Evolutionary conservation across 2,888 invertebrate species (phyloP).

Genomic region (Gibbula magus): DNA sequence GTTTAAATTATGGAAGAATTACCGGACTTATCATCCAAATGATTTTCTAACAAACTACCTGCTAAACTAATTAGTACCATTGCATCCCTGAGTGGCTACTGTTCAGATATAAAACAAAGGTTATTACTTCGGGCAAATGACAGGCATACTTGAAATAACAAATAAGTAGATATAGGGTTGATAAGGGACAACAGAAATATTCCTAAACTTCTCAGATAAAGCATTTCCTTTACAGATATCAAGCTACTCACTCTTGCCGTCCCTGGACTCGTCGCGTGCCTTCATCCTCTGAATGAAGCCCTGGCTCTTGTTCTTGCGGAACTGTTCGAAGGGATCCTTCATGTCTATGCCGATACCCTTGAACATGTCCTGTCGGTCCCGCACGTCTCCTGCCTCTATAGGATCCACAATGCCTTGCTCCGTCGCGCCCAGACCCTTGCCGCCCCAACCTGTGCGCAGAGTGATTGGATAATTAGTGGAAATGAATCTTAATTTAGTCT

Average conservation of each 20-base stretch:
- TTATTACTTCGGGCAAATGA: neutral
- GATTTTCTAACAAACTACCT: no score
- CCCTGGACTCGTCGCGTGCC: conserved; percentile 62
- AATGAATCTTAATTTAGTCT: no score
- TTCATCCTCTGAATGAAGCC: conserved; percentile 73
- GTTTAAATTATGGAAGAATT: no score
- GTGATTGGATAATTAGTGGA: no score
- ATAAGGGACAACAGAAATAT: neutral
- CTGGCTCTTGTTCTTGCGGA: conserved; percentile 83
- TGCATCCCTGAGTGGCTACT: no score
- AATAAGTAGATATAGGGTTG: neutral
- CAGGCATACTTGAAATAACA: neutral
- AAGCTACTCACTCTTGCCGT: conserved; percentile 21
- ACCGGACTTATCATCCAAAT: no score
- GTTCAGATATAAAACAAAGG: neutral
- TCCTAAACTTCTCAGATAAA: neutral
- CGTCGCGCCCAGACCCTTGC: conserved; percentile 92
- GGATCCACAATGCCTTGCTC: conserved; percentile 97
- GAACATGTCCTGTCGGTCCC: conserved; percentile 94
- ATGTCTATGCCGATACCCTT: conserved; percentile 95
- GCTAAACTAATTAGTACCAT: no score
- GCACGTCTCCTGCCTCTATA: conserved; percentile 88
- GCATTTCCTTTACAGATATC: no score
- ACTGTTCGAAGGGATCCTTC: conserved; percentile 94
- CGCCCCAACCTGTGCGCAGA: conserved; percentile 94